Conservation (phyloP, 2,888 invertebrate genomes). For the Yponomeuta sedellus region DNA sequence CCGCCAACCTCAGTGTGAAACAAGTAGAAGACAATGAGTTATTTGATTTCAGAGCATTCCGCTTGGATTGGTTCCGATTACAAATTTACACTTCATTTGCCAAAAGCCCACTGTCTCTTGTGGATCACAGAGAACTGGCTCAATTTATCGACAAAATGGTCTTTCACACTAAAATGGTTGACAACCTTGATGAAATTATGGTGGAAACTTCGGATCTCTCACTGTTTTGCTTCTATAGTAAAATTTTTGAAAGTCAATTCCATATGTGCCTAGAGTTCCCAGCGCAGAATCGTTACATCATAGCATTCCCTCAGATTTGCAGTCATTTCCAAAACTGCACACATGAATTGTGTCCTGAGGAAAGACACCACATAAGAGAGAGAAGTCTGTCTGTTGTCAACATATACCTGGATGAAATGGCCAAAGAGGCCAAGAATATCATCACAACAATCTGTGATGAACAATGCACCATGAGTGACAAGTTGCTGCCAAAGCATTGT, state of each 20-base stretch:
- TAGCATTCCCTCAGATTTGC: constrained; percentile 98
- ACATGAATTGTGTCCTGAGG: constrained; percentile 98
- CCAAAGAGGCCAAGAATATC: constrained; percentile 98
- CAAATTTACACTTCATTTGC: constrained; percentile 94
- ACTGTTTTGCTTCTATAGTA: constrained; percentile 97
- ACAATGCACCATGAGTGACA: constrained; percentile 97
- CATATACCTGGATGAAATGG: constrained; percentile 98
- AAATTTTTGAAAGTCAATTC: constrained; percentile 98
- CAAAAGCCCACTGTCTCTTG: constrained; percentile 86
- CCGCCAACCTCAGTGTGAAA: constrained; percentile 90
- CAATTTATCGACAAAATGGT: constrained; percentile 95
- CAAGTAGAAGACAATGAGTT: constrained; percentile 97
- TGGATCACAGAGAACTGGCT: constrained; percentile 91
- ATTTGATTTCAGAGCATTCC: constrained; percentile 96
- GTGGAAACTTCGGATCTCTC: constrained; percentile 98
- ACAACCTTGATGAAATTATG: constrained; percentile 96
- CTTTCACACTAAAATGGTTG: constrained; percentile 99
- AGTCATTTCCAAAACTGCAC: constrained; percentile 98
- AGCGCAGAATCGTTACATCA: constrained; percentile 97
- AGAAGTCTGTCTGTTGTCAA: constrained; percentile 97
- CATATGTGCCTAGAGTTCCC: constrained; percentile 99
- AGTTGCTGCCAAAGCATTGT: constrained; percentile 95
- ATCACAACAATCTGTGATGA: constrained; percentile 99
- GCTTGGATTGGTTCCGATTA: constrained; percentile 97
- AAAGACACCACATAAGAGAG: constrained; percentile 96